Evolutionary conservation across 2,113 vertebrate genomes (phyloP).

Genomic region (Myotis lucifugus): DNA sequence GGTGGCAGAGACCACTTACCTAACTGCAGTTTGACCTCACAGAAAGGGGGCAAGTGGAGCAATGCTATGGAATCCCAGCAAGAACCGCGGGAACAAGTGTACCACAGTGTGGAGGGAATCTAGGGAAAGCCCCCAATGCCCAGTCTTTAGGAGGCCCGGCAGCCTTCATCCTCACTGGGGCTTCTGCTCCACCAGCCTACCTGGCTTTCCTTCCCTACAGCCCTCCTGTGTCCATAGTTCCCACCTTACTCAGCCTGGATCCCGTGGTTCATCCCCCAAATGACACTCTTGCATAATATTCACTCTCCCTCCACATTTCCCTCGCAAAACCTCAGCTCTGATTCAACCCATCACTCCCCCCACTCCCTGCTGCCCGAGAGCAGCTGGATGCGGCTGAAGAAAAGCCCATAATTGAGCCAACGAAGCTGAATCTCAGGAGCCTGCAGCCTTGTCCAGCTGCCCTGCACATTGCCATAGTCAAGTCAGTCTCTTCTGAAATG

Average conservation of each 20-base stretch:
- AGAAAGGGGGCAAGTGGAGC: background rate
- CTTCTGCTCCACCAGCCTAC: background rate
- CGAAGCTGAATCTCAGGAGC: background rate
- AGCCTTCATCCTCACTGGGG: background rate
- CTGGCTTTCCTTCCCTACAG: background rate
- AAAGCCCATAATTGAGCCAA: background rate
- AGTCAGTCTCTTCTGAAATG: background rate
- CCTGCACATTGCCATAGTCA: background rate
- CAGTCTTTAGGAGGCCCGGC: background rate
- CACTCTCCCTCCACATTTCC: background rate
- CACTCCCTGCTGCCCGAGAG: background rate
- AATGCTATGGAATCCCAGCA: background rate
- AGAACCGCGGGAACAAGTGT: background rate
- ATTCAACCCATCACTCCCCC: background rate
- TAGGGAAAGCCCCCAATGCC: too few species aligned
- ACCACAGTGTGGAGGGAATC: background rate
- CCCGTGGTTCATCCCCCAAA: background rate
- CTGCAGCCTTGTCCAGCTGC: background rate
- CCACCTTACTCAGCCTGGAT: background rate
- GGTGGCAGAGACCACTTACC: background rate
- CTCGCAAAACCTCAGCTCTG: background rate
- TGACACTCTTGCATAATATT: background rate
- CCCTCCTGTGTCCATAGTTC: background rate
- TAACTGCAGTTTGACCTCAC: background rate
- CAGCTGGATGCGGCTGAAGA: background rate